These are phyloP conservation scores for Gibbula magus DNA, from an alignment of 2,888 invertebrate genomes.

Conservation along the genomic window DNA sequence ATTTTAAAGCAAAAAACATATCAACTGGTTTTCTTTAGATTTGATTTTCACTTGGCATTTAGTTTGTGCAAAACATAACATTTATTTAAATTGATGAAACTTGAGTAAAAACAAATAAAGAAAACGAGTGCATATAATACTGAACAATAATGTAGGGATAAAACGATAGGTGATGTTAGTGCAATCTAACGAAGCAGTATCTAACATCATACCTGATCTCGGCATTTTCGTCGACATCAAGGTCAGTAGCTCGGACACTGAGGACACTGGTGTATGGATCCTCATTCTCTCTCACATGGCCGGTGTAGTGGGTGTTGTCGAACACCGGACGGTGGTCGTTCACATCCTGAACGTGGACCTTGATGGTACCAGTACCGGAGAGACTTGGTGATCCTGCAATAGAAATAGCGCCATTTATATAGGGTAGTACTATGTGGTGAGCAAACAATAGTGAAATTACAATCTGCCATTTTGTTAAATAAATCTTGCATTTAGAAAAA, in stretches of 20 bases:
- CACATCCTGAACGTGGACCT: constrained; percentile 92
- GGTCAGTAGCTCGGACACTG: constrained; percentile 62
- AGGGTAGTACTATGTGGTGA: too few relatives aligned
- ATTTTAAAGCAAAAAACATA: neutral
- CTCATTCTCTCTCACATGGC: constrained; percentile 58
- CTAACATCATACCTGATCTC: constrained; percentile 83
- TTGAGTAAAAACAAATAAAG: too few relatives aligned
- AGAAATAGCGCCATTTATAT: constrained; percentile 36
- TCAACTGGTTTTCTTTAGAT: too few relatives aligned
- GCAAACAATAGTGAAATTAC: too few relatives aligned
- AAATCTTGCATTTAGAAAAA: too few relatives aligned
- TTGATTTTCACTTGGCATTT: too few relatives aligned
- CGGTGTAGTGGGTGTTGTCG: constrained; percentile 75
- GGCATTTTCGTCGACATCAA: constrained; percentile 84
- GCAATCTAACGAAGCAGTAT: neutral
- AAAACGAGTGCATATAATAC: too few relatives aligned
- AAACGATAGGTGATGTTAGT: neutral
- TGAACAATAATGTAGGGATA: too few relatives aligned
- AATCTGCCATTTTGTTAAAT: too few relatives aligned
- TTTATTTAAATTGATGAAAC: too few relatives aligned
- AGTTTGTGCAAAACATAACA: too few relatives aligned
- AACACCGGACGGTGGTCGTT: constrained; percentile 95
- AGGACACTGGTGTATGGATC: constrained; percentile 48
- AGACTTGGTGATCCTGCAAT: constrained; percentile 90
- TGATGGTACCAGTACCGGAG: constrained; percentile 91